Conservation (phyloP, 37 sponge, comb jelly and placozoan genomes). For the Chondrosia reniformis region DNA sequence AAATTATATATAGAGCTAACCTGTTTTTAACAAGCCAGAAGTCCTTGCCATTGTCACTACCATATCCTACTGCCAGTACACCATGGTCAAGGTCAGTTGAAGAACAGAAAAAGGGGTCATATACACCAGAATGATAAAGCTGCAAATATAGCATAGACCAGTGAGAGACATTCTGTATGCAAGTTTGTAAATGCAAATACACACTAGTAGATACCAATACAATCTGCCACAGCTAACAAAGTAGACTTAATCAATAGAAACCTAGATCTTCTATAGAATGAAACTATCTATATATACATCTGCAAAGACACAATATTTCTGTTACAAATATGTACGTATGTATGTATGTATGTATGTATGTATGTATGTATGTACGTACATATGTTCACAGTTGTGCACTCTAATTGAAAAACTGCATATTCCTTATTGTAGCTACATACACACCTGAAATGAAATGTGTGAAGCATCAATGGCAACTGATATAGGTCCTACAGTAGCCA, state of each 20-base stretch:
- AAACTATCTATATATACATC: background rate
- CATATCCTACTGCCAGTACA: slow-evolving; percentile 89
- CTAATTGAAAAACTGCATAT: no score
- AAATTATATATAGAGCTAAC: no score
- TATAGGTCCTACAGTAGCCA: slow-evolving; percentile 81
- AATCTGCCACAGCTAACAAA: no score
- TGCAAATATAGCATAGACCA: background rate
- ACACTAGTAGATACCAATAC: background rate
- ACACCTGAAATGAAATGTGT: slow-evolving; percentile 64
- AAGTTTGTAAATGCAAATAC: background rate
- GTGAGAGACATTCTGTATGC: background rate
- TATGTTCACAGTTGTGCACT: no score
- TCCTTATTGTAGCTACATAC: background rate
- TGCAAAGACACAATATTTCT: background rate
- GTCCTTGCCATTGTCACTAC: slow-evolving; percentile 40
- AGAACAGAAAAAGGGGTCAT: slow-evolving; percentile 72
- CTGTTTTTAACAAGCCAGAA: slow-evolving; percentile 92
- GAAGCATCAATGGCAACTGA: slow-evolving; percentile 75
- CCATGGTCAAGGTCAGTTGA: slow-evolving; percentile 84
- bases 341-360: background rate
- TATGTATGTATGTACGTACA: background rate
- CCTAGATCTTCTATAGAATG: no score
- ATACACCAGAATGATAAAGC: slow-evolving; percentile 73
- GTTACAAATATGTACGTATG: background rate
- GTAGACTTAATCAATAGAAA: no score